Evolutionary conservation across 2,888 invertebrate genomes (phyloP).

Genomic region (Chelonus formosanus): DNA sequence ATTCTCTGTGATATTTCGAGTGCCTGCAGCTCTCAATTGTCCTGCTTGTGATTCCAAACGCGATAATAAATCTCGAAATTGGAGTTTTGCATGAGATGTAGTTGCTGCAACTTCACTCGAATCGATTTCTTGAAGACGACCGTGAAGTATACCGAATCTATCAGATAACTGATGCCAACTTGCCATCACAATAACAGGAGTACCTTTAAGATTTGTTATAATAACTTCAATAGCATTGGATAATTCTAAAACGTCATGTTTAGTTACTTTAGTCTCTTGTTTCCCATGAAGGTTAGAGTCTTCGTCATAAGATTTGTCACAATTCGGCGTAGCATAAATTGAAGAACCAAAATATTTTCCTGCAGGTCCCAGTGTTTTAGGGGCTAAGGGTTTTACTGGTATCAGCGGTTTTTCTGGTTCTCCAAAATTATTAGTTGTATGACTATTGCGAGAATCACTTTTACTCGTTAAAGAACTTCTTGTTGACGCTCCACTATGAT

Average conservation of each 20-base stretch:
- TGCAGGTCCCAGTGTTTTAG: constrained; percentile 61
- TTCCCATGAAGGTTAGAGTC: constrained; percentile 34
- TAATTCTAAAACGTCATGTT: constrained; percentile 72
- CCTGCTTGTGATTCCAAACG: constrained; percentile 76
- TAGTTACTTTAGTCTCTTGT: constrained; percentile 46
- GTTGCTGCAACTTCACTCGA: constrained; percentile 82
- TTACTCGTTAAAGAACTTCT: constrained; percentile 63
- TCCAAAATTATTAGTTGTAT: constrained; percentile 66
- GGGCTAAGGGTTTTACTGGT: constrained; percentile 64
- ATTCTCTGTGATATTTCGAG: constrained; percentile 75
- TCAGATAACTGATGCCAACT: constrained; percentile 83
- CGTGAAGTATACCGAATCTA: constrained; percentile 82
- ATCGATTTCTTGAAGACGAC: constrained; percentile 75
- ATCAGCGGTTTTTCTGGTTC: constrained; percentile 70
- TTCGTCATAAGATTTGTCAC: constrained; percentile 44
- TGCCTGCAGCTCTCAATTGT: constrained; percentile 75
- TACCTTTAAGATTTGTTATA: constrained; percentile 70
- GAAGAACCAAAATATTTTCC: constrained; percentile 68
- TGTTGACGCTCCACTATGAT: constrained; percentile 63
- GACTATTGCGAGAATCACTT: constrained; percentile 67
- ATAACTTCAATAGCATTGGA: constrained; percentile 74
- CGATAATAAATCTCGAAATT: constrained; percentile 80
- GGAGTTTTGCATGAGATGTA: constrained; percentile 88
- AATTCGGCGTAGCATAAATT: constrained; percentile 82
- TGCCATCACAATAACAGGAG: constrained; percentile 70